Evolutionary conservation across 2,113 vertebrate genomes (phyloP), one percentile per base, ranked within the genome.

Genomic region (Nothoprocta pentlandii): DNA sequence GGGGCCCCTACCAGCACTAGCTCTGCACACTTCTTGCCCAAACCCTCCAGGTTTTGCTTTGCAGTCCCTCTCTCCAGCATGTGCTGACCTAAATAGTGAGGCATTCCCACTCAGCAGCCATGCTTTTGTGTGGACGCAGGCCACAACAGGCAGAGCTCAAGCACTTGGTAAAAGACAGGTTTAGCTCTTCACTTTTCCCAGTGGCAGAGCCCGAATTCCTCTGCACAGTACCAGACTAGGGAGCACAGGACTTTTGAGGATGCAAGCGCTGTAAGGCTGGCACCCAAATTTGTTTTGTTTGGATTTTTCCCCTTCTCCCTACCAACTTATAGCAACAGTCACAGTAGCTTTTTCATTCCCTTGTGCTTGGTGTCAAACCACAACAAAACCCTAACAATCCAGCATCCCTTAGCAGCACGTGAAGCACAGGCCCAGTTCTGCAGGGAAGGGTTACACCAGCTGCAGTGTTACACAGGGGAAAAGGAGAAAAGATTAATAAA

Each of bases 381-480:
- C 41, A 94, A 71, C 10, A 28, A 85, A 87, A 56, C 69, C 53
- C 20, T 62, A 77, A 59, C 67, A 68, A 73, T 28, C 30, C 74
- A 76, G 53, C 15, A 49, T 12, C 63, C 30, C 61, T 56, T 32
- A 70, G 42, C 69, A 88, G 28, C 5, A 21, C 23, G 39, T 28
- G 30, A 51, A 80, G 39, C 34, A 36, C 53, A 44, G 51, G 39
- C 47, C 42, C 80, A 71, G 53, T 42, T 68, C 74, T 56, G 58
- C 85, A 89, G 67, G 32, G 39, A 32, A 53, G 44, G 6, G 39
- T 0, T 36, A 11, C 2, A 0, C 1, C 76, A 39, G 2, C 12
- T 25, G 13, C 22, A 25, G 25, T 4, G 6, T 4, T 56, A 61
- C 47, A 73, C 54, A 56, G 14, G 15, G 66, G 39, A 68, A 80